Evolutionary conservation across 2,888 invertebrate genomes (phyloP).

Genomic region (Pachymerium ferrugineum): DNA sequence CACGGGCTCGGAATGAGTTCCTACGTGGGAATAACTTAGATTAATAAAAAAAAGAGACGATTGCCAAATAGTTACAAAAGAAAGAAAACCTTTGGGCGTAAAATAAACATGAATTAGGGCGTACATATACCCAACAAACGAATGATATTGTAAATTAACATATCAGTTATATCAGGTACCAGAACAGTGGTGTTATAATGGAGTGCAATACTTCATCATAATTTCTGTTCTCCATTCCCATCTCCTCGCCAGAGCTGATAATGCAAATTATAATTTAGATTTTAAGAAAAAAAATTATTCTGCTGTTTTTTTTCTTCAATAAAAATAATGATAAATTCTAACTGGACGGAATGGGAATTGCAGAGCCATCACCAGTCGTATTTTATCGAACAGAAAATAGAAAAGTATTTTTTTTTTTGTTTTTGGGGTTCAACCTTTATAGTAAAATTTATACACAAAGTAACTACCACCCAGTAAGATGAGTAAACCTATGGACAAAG

Average conservation of each 20-base stretch:
- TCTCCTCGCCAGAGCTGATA: background rate
- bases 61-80: background rate
- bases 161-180: constrained; percentile 3
- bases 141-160: constrained; percentile 2
- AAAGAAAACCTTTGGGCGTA: background rate
- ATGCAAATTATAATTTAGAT: background rate
- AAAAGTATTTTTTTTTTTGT: background rate
- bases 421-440: constrained; percentile 4
- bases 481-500: constrained; percentile 38
- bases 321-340: background rate
- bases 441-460: constrained; percentile 38
- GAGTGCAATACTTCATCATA: background rate
- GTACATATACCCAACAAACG: background rate
- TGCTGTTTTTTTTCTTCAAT: background rate
- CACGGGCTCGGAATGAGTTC: background rate
- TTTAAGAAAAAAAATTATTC: background rate
- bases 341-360: constrained; percentile 4
- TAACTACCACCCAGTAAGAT: constrained; percentile 38
- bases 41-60: background rate
- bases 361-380: background rate
- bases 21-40: background rate
- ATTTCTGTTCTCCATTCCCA: constrained; percentile 9
- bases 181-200: constrained; percentile 9
- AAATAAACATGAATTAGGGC: background rate
- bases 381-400: background rate